These are phyloP conservation scores for Pangasius macronema DNA, from an alignment of 2,797 vertebrate genomes.

Conservation along the genomic window DNA sequence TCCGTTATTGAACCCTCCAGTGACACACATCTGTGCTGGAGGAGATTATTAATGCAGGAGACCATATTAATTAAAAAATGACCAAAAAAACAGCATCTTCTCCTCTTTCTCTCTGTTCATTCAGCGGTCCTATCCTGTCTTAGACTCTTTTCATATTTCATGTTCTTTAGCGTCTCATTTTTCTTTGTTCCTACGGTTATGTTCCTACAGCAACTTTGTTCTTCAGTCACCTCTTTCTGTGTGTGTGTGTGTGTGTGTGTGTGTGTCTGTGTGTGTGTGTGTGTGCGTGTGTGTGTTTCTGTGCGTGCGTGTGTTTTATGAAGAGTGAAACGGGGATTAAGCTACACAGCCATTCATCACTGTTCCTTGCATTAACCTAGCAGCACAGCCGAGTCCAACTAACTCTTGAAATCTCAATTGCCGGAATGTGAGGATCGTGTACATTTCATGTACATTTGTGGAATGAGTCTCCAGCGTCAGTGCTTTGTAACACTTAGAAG, in stretches of 20 bases:
- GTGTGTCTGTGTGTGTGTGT: neutral
- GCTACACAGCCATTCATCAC: neutral
- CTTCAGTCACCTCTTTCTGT: neutral
- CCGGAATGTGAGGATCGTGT: neutral
- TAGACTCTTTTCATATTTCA: neutral
- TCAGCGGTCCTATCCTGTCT: constrained; percentile 8
- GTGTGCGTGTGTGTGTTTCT: neutral
- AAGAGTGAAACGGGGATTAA: constrained; percentile 1
- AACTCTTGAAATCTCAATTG: neutral
- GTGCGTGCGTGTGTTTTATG: neutral
- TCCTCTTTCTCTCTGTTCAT: constrained; percentile 6
- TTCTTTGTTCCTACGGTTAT: neutral
- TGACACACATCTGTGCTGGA: constrained; percentile 77
- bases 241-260: neutral
- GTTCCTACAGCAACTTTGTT: neutral
- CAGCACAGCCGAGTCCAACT: constrained; percentile 20
- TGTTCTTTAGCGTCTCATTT: neutral
- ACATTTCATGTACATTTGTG: neutral
- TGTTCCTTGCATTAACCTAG: constrained; percentile 5
- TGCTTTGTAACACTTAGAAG: neutral
- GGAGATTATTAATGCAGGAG: constrained; percentile 74
- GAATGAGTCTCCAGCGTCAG: neutral
- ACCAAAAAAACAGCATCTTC: constrained; percentile 53
- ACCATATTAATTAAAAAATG: constrained; percentile 36
- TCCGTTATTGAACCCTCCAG: constrained; percentile 76